These are phyloP conservation scores for Cossypha dichroa DNA, from an alignment of 2,797 vertebrate genomes.

Conservation along the genomic window DNA sequence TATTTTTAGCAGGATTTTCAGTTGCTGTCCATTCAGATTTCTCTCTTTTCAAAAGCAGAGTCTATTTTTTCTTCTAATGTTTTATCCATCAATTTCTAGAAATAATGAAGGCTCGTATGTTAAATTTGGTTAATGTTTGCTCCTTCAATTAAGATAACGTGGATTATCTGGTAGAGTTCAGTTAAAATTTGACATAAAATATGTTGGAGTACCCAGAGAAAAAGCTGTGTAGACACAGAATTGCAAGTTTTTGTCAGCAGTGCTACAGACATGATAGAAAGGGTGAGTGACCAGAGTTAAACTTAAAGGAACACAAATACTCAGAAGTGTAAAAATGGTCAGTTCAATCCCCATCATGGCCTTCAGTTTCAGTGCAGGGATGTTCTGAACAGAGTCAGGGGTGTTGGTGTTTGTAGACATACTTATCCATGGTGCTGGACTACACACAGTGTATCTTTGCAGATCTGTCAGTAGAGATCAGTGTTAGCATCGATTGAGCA, in stretches of 20 bases:
- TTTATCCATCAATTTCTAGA: not conserved
- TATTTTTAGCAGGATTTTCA: not conserved
- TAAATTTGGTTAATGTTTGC: not conserved
- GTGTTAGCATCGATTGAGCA: not conserved
- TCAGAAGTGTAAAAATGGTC: not conserved
- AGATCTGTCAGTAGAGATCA: not conserved
- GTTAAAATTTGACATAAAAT: not conserved
- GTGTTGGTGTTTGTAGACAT: not conserved
- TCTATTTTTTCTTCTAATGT: not conserved
- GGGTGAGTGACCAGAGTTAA: not conserved
- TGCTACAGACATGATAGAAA: not conserved
- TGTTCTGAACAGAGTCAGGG: not conserved
- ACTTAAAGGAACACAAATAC: not conserved
- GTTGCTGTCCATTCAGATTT: not conserved
- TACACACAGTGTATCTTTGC: not conserved
- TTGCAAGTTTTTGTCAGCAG: not conserved
- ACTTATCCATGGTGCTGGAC: not conserved
- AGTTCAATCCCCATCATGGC: not conserved
- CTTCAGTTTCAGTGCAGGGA: not conserved
- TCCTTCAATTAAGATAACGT: not conserved
- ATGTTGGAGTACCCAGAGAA: not conserved
- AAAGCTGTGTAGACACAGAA: not conserved
- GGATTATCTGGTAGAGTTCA: not conserved
- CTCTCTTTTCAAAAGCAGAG: not conserved
- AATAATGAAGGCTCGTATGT: not conserved